Base-by-base conservation (phyloP, 2,113 vertebrate genomes). In the Empidonax alnorum region DNA sequence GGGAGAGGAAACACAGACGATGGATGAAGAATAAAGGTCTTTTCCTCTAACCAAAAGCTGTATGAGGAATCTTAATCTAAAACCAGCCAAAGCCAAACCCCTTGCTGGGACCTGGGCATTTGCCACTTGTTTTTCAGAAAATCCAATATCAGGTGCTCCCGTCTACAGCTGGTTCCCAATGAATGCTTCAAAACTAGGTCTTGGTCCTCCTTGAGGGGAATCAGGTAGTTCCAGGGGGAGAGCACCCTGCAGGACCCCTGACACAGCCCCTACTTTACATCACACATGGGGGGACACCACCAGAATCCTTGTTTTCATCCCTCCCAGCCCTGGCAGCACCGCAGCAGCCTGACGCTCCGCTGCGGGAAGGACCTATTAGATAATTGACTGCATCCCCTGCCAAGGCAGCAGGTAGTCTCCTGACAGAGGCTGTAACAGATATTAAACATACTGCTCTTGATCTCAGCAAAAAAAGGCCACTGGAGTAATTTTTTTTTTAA, bases 381-480 rank as follows among this genome's bases (percentile, higher is more conserved):
- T 93, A 94, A 97, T 91, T 83, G 87, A n/a, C 87, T 95, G 71
- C 13, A 67, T 69, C 63, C 71, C 53, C 73, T 92, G 90, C 93
- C 95, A 93, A 96, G 89, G 75, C 88, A 88, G 92, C 63, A 92
- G 75, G 75, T 27, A 89, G 73, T 74, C 94, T 95, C 93, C 61
- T 89, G 94, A 96, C 80, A 84, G 68, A 81, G 73, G 69, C 84
- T 94, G 90, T 89, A 93, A 77, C 89, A 93, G 90, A 90, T 96
- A 94, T 87, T 90, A 96, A 94, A 84, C 91, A 88, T 81, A 79
- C 93, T 75, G 82, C 79, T 94, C 89, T 91, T 94, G 82, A 92
- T 94, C 78, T 95, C 92, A 94, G 90, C 61, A 90, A 91, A 94
- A 91, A 85, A 87, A 79, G 92, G 92, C 92, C 88, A 84, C 93